Conservation (phyloP, 1,140 invertebrate genomes). For the Drosophila setifemur region DNA sequence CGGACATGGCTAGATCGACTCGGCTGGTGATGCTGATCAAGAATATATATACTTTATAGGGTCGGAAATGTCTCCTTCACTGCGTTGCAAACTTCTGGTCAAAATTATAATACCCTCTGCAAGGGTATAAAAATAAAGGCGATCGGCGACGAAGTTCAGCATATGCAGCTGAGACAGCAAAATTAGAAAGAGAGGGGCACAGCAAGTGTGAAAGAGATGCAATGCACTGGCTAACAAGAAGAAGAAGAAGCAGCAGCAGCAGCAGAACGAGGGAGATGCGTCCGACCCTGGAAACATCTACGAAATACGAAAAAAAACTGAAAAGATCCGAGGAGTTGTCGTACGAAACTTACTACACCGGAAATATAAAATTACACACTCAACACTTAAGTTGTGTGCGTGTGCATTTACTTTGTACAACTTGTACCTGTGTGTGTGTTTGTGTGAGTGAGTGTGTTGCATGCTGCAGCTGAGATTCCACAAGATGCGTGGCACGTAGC, state of each 20-base stretch:
- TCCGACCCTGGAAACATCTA: slow-evolving; percentile 55
- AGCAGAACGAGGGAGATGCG: slow-evolving; percentile 48
- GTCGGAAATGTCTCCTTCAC: too few species aligned
- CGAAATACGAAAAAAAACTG: slow-evolving; percentile 3
- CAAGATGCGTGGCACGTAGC: slow-evolving; percentile 40
- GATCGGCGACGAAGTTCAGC: slow-evolving; percentile 9
- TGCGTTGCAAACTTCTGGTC: too few species aligned
- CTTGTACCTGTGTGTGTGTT: neutral
- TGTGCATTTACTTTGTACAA: too few species aligned
- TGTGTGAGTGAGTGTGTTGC: slow-evolving; percentile 47
- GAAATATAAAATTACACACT: slow-evolving; percentile 81
- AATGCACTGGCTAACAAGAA: slow-evolving; percentile 36
- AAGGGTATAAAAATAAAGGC: slow-evolving; percentile 47
- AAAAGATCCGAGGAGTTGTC: slow-evolving; percentile 54
- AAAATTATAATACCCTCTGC: too few species aligned
- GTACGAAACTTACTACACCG: slow-evolving; percentile 78
- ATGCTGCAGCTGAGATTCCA: slow-evolving; percentile 72
- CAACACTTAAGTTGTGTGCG: slow-evolving; percentile 74
- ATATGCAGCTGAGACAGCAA: slow-evolving; percentile 75
- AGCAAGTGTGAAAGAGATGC: slow-evolving; percentile 40
- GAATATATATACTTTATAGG: too few species aligned
- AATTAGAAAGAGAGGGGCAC: slow-evolving; percentile 7
- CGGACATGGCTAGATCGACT: too few species aligned
- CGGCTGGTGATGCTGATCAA: too few species aligned
- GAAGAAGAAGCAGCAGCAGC: slow-evolving; percentile 24